These are phyloP conservation scores for Thunnus albacares DNA, from an alignment of 2,797 vertebrate genomes.

Conservation along the genomic window DNA sequence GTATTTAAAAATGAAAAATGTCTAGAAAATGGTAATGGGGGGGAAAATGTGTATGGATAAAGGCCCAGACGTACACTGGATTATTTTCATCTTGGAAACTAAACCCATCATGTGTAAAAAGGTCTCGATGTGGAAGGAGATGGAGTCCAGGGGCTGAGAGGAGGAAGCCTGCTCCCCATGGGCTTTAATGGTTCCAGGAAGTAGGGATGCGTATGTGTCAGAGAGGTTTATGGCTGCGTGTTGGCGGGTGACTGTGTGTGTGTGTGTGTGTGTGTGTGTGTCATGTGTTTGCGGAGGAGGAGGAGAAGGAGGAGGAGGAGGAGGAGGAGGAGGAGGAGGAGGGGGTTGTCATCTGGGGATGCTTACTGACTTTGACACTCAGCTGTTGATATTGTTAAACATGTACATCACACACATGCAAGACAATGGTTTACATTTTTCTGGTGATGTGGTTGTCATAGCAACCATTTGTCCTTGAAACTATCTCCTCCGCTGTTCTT, in stretches of 20 bases:
- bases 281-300: slow-evolving; percentile 12
- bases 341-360: slow-evolving; percentile 2
- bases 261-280: slow-evolving; percentile 18
- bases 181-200: slow-evolving; percentile 50
- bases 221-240: slow-evolving; percentile 10
- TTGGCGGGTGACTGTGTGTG: neutral
- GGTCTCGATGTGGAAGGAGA: slow-evolving; percentile 20
- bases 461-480: slow-evolving; percentile 45
- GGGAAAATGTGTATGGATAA: slow-evolving; percentile 2
- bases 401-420: neutral
- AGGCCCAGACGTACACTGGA: neutral
- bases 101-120: slow-evolving; percentile 8
- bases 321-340: no score
- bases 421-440: neutral
- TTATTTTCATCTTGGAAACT: slow-evolving; percentile 20
- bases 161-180: slow-evolving; percentile 21
- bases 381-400: slow-evolving; percentile 36
- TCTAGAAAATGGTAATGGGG: neutral
- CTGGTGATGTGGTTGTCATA: slow-evolving; percentile 28
- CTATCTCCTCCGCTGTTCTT: neutral
- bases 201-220: slow-evolving; percentile 27
- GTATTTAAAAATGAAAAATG: slow-evolving; percentile 2
- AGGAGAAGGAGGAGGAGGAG: no score
- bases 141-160: slow-evolving; percentile 33
- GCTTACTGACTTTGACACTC: slow-evolving; percentile 25